Evolutionary conservation across 2,888 invertebrate genomes (phyloP), one percentile per base, ranked within the genome.

Genomic region (Bursaphelenchus okinawaensis): DNA sequence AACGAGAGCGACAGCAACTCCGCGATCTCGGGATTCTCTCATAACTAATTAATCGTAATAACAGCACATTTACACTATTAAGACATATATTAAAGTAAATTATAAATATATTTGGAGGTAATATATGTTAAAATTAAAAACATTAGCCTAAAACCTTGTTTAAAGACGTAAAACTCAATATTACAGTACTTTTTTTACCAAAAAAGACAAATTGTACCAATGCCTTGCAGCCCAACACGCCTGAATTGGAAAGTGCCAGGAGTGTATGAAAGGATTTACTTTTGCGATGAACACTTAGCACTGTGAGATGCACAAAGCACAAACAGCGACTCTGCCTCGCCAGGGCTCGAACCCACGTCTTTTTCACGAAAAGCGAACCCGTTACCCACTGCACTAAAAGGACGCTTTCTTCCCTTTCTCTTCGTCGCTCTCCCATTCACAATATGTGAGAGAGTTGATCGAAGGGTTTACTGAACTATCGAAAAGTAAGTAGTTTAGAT

Each of bases 1-100:
- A 71, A 40, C 58, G 58, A 23, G 72, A 71, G 64, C 54, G 66
- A 22, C 56, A 72, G 54, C 71, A 74, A 58, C 61, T 71, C 27
- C 66, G 71, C n/a, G 59, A 75, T 50, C 55, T 71, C 27, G 72
- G 72, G 23, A 68, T 71, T 22, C 20, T 62, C 26, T 63, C 62
- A 26, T 62, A 29, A 62, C 12, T 19, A 54, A 54, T 16, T 26
- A 4, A 24, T 23, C 19, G n/a, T 54, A 8, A 9, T 28, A 57
- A 27, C n/a, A 28, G 19, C 19, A 9, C 24, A 56, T 12, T 72
- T 74, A 40, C 12, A 6, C n/a, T 40, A 16, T 40, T 40, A 40
- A 4, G n/a, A 40, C 12, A 40, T 40, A 40, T 40, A 16, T 40
- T 12, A 29, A 29, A 29, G 8, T 29, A 29, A 29, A 12, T 9